Evolutionary conservation across 1,140 invertebrate species (phyloP), one percentile per base, ranked within the genome.

Genomic region (Tetranychus cinnabarinus): DNA sequence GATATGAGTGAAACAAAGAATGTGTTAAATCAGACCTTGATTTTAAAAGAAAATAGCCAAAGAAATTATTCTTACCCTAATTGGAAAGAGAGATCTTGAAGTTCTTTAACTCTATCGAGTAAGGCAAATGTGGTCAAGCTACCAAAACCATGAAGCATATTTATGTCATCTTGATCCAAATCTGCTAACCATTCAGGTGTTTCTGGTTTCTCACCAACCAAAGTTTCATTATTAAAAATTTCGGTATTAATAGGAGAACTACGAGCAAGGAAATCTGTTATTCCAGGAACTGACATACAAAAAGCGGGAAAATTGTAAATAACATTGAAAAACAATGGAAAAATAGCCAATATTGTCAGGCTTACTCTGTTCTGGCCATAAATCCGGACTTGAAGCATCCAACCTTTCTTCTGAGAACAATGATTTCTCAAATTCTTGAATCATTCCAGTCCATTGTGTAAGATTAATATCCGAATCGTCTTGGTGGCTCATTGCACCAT

Each of bases 281-380:
- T 80, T 60, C 83, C 83, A 63, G 83, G 82, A 73, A 85, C 83
- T 83, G 64, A 52, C 0, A 72, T 67, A 70, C 62, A 67, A 76
- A 74, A 65, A 65, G 39, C 5, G 10, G 10, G 10, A 62, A 56
- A 67, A 56, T 47, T 10, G 8, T 7, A 45, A 61, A 54, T 56
- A 47, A 58, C 4, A 54, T 47, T 42, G 59, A 61, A 50, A 50
- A 50, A 66, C 60, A 13, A n/a, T 13, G n/a, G 50, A 33, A 60
- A 61, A 58, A 1, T 13, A 31, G 59, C 15, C 15, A 62, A 31
- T 10, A 45, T 57, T 56, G 66, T 31, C 33, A 8, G 8, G 75
- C 79, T 81, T 78, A 90, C 87, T 86, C 77, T 86, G 83, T 74
- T 91, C 87, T 52, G 89, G 88, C 88, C 88, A 95, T 68, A 92